Percentiles rank a stretch among this genome's conserved stretches.
Evolutionary conservation across 2,113 vertebrate genomes (phyloP).

Genomic region (Gymnocephalus cernua): DNA sequence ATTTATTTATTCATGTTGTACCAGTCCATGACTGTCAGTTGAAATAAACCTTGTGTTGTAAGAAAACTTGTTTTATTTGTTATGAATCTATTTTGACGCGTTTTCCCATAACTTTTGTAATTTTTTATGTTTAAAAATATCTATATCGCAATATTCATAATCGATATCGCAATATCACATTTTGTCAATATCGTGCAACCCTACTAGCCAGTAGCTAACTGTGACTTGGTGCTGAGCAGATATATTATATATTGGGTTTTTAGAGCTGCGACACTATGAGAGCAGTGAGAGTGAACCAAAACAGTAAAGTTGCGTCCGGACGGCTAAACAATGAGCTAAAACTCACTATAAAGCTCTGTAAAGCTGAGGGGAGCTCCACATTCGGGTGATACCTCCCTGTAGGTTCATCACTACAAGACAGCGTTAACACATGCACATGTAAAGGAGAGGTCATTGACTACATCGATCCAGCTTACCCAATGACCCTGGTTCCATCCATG

Average conservation of each 20-base stretch:
- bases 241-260: background rate
- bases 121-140: too few relatives aligned
- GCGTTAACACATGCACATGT: background rate
- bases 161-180: too few relatives aligned
- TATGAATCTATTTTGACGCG: too few relatives aligned
- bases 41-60: too few relatives aligned
- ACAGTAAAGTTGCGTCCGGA: background rate
- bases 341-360: background rate
- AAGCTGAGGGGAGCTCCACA: background rate
- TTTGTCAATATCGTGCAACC: too few relatives aligned
- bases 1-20: too few relatives aligned
- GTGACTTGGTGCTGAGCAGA: background rate
- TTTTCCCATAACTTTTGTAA: too few relatives aligned
- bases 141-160: too few relatives aligned
- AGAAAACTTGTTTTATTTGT: too few relatives aligned
- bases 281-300: background rate
- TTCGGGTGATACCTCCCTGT: background rate
- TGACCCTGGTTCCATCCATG: slow-evolving; percentile 73
- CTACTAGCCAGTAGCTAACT: background rate
- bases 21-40: too few relatives aligned
- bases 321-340: background rate
- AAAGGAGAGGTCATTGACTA: background rate
- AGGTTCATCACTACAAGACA: background rate
- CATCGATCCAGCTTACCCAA: slow-evolving; percentile 49
- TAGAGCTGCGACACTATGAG: background rate